Evolutionary conservation across 2,113 vertebrate species (phyloP).

Genomic region (Neolamprologus kungweensis): DNA sequence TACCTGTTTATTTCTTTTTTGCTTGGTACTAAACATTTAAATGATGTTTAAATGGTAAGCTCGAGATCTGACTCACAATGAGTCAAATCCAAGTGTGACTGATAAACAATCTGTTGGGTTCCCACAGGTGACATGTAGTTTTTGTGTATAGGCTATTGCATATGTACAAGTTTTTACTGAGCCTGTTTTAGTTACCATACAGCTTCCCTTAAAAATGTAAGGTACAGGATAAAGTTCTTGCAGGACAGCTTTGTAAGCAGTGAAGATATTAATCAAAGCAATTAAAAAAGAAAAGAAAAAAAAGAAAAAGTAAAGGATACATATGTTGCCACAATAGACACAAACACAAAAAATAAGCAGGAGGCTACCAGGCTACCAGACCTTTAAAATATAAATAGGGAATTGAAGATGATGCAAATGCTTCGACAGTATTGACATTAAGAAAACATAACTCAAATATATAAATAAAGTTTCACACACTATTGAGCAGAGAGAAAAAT

Average conservation of each 20-base stretch:
- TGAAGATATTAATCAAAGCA: neutral
- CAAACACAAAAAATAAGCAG: neutral
- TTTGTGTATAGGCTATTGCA: neutral
- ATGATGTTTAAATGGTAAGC: neutral
- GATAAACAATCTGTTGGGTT: neutral
- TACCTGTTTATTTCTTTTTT: neutral
- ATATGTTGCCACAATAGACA: neutral
- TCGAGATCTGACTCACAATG: neutral
- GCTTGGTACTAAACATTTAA: neutral
- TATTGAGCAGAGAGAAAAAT: neutral
- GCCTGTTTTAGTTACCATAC: neutral
- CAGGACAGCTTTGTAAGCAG: neutral
- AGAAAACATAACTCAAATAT: neutral
- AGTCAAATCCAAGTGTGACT: neutral
- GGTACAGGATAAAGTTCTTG: neutral
- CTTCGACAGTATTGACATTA: neutral
- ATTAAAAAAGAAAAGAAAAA: accelerated
- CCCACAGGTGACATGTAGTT: neutral
- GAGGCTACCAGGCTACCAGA: neutral
- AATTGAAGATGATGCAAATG: neutral
- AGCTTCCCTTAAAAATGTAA: neutral
- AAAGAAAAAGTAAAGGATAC: neutral
- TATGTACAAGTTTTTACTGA: neutral
- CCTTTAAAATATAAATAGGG: neutral
- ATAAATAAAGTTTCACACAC: neutral